These are phyloP conservation scores for Galerucella pusilla DNA, from an alignment of 2,888 invertebrate species.

Conservation along the genomic window DNA sequence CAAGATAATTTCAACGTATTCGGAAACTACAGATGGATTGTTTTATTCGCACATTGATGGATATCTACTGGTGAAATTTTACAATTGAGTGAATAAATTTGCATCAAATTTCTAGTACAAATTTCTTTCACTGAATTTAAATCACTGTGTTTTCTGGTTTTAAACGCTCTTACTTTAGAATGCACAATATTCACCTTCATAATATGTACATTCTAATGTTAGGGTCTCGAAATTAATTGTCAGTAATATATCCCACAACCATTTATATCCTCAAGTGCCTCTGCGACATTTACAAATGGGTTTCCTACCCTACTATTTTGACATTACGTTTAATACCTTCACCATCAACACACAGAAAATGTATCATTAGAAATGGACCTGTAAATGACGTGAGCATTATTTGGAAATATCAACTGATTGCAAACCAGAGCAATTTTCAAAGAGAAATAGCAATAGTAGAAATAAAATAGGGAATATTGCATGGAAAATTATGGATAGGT, in stretches of 20 bases:
- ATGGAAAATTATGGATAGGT: too few species aligned
- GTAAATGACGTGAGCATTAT: constrained; percentile 15
- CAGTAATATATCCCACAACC: constrained; percentile 28
- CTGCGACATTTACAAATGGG: constrained; percentile 35
- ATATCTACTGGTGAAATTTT: too few species aligned
- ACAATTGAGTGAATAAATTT: not conserved
- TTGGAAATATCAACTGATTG: constrained; percentile 8
- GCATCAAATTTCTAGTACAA: too few species aligned
- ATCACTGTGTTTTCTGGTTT: not conserved
- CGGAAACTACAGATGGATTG: too few species aligned
- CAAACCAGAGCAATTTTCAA: too few species aligned
- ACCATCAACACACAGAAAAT: constrained; percentile 18
- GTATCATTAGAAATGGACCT: constrained; percentile 20
- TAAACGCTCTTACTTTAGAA: not conserved
- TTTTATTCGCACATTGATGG: too few species aligned
- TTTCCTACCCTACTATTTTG: constrained; percentile 26
- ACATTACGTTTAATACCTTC: constrained; percentile 34
- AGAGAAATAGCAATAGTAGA: too few species aligned
- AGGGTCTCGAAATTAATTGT: constrained; percentile 30
- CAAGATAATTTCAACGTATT: too few species aligned
- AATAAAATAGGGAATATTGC: too few species aligned
- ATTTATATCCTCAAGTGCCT: constrained; percentile 34
- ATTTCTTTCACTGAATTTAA: too few species aligned
- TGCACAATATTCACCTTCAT: not conserved
- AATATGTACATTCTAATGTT: not conserved